Conservation (phyloP, 2,888 invertebrate species). For the Stegophylla sp. region DNA sequence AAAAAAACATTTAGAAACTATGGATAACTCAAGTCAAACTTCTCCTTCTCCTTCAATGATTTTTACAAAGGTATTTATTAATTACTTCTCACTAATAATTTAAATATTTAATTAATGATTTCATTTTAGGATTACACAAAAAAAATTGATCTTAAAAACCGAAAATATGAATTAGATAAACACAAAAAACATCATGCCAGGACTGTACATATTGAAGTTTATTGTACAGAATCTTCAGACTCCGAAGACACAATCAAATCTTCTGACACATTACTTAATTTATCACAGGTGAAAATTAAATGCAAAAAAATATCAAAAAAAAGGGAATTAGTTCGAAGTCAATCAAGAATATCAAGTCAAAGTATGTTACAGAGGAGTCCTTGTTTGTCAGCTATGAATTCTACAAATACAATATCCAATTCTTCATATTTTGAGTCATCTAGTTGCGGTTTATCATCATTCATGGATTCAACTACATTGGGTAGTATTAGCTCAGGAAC, state of each 20-base stretch:
- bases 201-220: conserved; percentile 78
- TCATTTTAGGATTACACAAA: conserved; percentile 46
- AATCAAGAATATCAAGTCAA: conserved; percentile 16
- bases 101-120: not conserved
- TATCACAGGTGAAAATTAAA: conserved; percentile 48
- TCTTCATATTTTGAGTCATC: conserved; percentile 50
- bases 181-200: conserved; percentile 67
- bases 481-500: conserved; percentile 22
- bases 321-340: not conserved
- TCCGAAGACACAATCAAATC: conserved; percentile 33
- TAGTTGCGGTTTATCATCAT: conserved; percentile 53
- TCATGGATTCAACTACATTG: conserved; percentile 40
- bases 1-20: conserved; percentile 59
- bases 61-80: conserved; percentile 45
- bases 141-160: conserved; percentile 31
- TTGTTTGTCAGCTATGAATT: conserved; percentile 40
- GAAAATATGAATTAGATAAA: conserved; percentile 37
- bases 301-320: conserved; percentile 44
- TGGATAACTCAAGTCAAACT: conserved; percentile 45
- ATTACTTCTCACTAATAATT: not conserved
- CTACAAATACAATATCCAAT: conserved; percentile 44
- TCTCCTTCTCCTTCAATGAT: conserved; percentile 53
- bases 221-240: conserved; percentile 72
- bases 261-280: conserved; percentile 36
- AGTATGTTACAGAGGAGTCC: conserved; percentile 50